Percentiles rank a stretch among this genome's conserved stretches.
Conservation (phyloP, 2,888 invertebrate genomes). For the Cephalotes varians region DNA sequence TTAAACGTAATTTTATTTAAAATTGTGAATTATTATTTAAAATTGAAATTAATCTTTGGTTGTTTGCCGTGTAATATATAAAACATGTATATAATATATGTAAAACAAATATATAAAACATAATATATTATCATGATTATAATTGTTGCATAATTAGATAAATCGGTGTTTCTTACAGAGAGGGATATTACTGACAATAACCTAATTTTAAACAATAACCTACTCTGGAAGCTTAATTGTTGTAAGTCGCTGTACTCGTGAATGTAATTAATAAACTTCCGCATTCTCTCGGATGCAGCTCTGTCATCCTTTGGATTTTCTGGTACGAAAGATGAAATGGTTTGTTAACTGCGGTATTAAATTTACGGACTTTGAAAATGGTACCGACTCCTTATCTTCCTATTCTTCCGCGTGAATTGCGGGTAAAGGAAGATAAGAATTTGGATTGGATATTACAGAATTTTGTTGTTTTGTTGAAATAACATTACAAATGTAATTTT, state of each 20-base stretch:
- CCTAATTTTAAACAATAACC: neutral
- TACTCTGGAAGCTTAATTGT: slow-evolving; percentile 34
- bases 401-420: slow-evolving; percentile 7
- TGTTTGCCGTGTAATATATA: neutral
- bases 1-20: neutral
- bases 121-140: slow-evolving; percentile 12
- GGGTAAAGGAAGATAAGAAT: too few relatives aligned
- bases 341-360: slow-evolving; percentile 31
- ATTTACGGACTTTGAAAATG: slow-evolving; percentile 35
- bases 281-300: slow-evolving; percentile 7
- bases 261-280: slow-evolving; percentile 32
- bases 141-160: slow-evolving; percentile 4
- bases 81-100: neutral
- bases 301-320: slow-evolving; percentile 33
- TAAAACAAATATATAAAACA: neutral
- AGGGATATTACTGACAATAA: neutral
- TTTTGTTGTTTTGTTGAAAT: slow-evolving; percentile 15
- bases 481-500: slow-evolving; percentile 4
- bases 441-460: neutral
- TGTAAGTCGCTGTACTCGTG: slow-evolving; percentile 23
- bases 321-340: slow-evolving; percentile 23
- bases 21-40: neutral
- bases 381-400: slow-evolving; percentile 14
- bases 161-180: slow-evolving; percentile 15
- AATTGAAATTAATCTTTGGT: neutral